These are phyloP conservation scores for Sycophila texana DNA, from an alignment of 2,888 invertebrate species.

Conservation along the genomic window DNA sequence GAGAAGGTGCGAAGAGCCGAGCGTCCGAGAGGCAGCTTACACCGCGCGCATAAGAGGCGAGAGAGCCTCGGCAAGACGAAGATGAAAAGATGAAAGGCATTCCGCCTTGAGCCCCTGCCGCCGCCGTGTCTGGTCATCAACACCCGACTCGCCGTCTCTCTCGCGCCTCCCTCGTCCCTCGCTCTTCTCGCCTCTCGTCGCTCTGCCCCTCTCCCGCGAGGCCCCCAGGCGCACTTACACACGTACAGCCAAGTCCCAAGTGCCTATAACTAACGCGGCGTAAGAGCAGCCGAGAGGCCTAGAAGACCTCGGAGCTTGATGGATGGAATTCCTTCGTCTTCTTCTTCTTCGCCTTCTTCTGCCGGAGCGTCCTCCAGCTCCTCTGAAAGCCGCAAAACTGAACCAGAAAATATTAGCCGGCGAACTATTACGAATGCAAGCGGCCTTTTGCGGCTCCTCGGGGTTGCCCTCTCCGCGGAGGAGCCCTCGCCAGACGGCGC, in stretches of 20 bases:
- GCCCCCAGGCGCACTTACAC: constrained; percentile 60
- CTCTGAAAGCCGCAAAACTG: constrained; percentile 61
- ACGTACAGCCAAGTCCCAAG: constrained; percentile 58
- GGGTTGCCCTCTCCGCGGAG: neutral
- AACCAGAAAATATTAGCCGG: constrained; percentile 66
- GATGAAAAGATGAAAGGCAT: constrained; percentile 73
- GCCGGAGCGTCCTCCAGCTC: constrained; percentile 37
- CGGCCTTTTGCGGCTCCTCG: neutral
- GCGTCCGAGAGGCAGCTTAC: constrained; percentile 30
- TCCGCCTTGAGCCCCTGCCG: constrained; percentile 70
- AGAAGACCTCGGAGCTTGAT: constrained; percentile 61
- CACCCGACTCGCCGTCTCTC: constrained; percentile 63
- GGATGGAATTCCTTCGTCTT: constrained; percentile 65
- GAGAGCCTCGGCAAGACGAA: constrained; percentile 60
- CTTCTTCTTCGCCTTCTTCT: constrained; percentile 45
- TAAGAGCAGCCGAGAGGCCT: constrained; percentile 31
- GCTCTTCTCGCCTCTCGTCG: constrained; percentile 45
- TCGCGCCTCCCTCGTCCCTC: constrained; percentile 56
- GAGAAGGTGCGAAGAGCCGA: constrained; percentile 56
- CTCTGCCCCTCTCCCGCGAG: constrained; percentile 49
- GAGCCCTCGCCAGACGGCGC: constrained; percentile 3
- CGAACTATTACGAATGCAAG: constrained; percentile 1
- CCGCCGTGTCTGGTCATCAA: constrained; percentile 70
- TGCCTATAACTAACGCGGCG: constrained; percentile 63
- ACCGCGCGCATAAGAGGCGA: constrained; percentile 20